Conservation (phyloP, 2,888 invertebrate species). For the Hedychridium roseum region DNA sequence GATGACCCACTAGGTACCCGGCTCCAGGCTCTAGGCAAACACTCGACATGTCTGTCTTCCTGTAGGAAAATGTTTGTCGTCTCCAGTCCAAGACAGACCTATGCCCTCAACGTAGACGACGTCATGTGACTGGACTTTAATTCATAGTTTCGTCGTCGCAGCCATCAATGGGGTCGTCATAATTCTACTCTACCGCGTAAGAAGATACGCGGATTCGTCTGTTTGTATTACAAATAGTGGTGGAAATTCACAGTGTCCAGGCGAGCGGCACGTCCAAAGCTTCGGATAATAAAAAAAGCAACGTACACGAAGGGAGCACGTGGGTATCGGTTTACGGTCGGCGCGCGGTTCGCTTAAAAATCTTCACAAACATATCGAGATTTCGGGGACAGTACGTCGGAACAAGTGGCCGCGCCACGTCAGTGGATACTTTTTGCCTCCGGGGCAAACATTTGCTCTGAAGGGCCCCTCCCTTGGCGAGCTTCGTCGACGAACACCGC, state of each 20-base stretch:
- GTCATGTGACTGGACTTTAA: neutral
- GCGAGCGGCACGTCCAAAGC: too few species aligned
- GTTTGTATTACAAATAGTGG: too few species aligned
- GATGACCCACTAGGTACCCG: constrained; percentile 19
- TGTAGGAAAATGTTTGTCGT: constrained; percentile 54
- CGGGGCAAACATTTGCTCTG: constrained; percentile 53
- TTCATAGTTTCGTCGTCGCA: neutral
- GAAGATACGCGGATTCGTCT: too few species aligned
- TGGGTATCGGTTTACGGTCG: constrained; percentile 31
- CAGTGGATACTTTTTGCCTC: constrained; percentile 50
- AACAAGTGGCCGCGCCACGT: constrained; percentile 39
- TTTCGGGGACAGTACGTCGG: constrained; percentile 30
- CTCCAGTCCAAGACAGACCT: constrained; percentile 24
- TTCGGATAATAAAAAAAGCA: too few species aligned
- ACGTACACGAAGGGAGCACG: too few species aligned
- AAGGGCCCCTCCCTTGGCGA: constrained; percentile 9
- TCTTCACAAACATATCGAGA: constrained; percentile 52
- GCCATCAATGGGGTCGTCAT: too few species aligned
- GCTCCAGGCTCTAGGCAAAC: constrained; percentile 46
- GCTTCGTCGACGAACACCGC: neutral
- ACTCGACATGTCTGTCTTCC: constrained; percentile 52
- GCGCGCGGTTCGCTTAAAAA: constrained; percentile 33
- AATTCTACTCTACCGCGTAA: too few species aligned
- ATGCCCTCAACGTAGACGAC: constrained; percentile 1
- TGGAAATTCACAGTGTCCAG: too few species aligned